Base-by-base conservation (phyloP, 2,113 vertebrate genomes). In the Echinops telfairi region DNA sequence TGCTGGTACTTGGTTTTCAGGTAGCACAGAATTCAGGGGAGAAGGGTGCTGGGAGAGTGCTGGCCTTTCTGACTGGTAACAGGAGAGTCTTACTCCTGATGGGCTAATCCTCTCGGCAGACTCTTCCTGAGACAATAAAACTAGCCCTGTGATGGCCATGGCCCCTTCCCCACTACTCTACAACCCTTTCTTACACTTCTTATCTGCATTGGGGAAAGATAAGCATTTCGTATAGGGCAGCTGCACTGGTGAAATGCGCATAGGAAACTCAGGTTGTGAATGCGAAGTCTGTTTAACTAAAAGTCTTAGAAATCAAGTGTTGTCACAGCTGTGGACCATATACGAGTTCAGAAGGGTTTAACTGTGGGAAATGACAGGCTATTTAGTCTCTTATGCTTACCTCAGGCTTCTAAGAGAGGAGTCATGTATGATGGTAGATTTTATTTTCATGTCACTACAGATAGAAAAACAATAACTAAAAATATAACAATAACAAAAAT, bases 401-500 rank as follows among this genome's bases (percentile, higher is more conserved):
- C 1, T 62, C 71, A 43, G 31, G 29, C 83, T 86, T 60, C 43
- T 58, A 43, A 70, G 20, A 19, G 0, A 58, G 6, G 82, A 40
- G 47, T 88, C 12, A 87, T 43, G 79, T 88, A 33, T 62, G 82
- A n/a, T 60, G 36, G 12, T 62, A 6, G 3, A 15, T 75, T 92
- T 94, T 79, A 73, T 78, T 93, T 89, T 84, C 27, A 38, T 80
- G 29, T 58, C 40, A 38, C 29, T 86, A 83, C 84, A 70, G 87
- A 81, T 23, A 86, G 79, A 95, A 75, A 23, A 77, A 53, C 33
- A 89, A 43, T 71, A 86, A 38, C 40, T 76, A 71, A 86, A 93
- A 53, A 64, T 8, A 64, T 23, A 33, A 71, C n/a, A 19, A 16
- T n/a, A 71, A 71, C 4, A 33, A 71, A n/a, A 75, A 66, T 87